Evolutionary conservation across 1,140 invertebrate species (phyloP), one percentile per base, ranked within the genome.

Genomic region (Drosophila pseudoananassae): DNA sequence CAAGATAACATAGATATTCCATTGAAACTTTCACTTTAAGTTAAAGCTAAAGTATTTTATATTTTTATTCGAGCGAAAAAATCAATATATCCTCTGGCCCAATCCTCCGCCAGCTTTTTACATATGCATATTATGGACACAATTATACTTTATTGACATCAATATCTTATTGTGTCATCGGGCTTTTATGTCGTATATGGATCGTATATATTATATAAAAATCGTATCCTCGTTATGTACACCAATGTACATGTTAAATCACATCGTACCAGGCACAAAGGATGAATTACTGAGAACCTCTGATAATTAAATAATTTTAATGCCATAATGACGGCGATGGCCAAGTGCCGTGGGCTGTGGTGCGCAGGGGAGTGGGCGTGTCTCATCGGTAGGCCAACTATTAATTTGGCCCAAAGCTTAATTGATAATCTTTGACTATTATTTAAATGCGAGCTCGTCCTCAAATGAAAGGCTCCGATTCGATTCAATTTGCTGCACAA

Each of bases 351-450:
- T 9, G 25, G 4, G 52, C 23, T 31, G 9, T 40, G 23, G 17
- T 10, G 25, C 15, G 3, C n/a, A 31, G 12, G 4, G 17, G 6
- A 14, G 20, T 20, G 53, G 73, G 61, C 71, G 73, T 54, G 50
- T 15, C 36, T n/a, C 66, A 60, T 47, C 25, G 29, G 50, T 31
- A 27, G 49, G n/a, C 46, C 54, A 75, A 81, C 81, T 85, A 87
- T 85, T 84, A 85, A 87, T 85, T 85, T 87, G 81, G 69, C 71
- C 81, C 77, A 70, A 49, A 75, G 78, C 78, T 85, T 85, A 85
- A 85, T 85, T 85, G 82, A 87, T 87, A 85, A 85, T 85, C 82
- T 87, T 85, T 87, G 81, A 76, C 81, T 87, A 85, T 85, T 87
- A 87, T 85, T 85, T 87, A 85, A 87, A 87, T 75, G 69, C 64